phyloP scores from a whole-genome alignment of 2,888 invertebrate species.

The Deroplatys truncata region DNA sequence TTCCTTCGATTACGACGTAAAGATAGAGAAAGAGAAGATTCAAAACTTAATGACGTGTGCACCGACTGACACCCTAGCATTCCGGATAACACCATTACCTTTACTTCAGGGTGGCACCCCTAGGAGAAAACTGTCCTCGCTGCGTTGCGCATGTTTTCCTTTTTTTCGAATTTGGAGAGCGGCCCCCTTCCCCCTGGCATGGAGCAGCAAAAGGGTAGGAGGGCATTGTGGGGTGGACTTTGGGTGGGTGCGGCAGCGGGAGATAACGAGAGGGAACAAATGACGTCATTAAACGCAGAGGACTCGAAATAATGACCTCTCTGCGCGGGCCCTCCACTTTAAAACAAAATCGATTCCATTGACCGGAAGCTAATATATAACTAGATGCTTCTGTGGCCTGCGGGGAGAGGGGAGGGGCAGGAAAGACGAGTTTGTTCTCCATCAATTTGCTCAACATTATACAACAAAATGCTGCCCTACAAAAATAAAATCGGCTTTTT shows the following conservation, averaged over 20 bases:
- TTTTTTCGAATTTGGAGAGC: background rate
- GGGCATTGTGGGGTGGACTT: too few species aligned
- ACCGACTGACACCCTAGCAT: background rate
- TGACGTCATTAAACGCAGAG: conserved; percentile 29
- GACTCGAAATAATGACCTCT: conserved; percentile 30
- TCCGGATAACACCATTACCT: background rate
- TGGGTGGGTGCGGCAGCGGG: background rate
- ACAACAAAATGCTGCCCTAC: background rate
- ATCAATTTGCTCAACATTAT: background rate
- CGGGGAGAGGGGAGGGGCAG: background rate
- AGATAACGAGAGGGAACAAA: conserved; percentile 28
- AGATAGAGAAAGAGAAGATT: background rate
- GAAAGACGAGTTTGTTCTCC: background rate
- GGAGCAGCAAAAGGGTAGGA: background rate
- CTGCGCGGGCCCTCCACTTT: conserved; percentile 12
- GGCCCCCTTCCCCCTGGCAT: background rate
- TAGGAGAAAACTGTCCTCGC: background rate
- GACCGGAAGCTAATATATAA: conserved; percentile 17
- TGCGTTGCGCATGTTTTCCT: background rate
- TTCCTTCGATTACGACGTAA: background rate
- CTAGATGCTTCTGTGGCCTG: background rate
- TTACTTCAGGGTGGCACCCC: background rate
- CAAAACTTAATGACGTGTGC: background rate
- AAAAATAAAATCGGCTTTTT: background rate
- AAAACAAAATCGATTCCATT: conserved; percentile 23